A percentile compares a stretch with the other conserved stretches of the same genome.
Evolutionary conservation across 2,113 vertebrate genomes (phyloP).

Genomic region (Nicator chloris): DNA sequence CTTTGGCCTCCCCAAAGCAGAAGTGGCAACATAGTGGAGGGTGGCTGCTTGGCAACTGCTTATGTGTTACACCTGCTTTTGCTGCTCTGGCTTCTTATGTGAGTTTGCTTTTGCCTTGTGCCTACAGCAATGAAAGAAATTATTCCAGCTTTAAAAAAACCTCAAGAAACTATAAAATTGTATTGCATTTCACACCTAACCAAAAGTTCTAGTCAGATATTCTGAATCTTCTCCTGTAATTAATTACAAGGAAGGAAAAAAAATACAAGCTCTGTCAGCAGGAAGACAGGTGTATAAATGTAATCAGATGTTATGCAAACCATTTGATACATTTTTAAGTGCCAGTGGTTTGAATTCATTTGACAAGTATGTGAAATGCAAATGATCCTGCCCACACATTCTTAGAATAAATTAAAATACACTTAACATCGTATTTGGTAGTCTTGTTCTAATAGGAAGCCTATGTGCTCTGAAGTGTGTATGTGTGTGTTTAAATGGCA

Average conservation of each 20-base stretch:
- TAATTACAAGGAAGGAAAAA: constrained; percentile 47
- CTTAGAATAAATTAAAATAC: constrained; percentile 64
- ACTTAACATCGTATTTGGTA: constrained; percentile 50
- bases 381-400: constrained; percentile 51
- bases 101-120: neutral
- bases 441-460: constrained; percentile 41
- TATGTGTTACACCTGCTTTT: neutral
- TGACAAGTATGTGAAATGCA: constrained; percentile 66
- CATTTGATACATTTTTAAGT: constrained; percentile 57
- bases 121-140: neutral
- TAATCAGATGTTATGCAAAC: constrained; percentile 63
- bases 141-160: neutral
- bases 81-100: neutral
- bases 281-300: constrained; percentile 56
- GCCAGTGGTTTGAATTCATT: constrained; percentile 43
- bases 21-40: neutral
- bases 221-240: constrained; percentile 26
- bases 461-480: neutral
- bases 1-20: neutral
- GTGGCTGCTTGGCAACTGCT: neutral
- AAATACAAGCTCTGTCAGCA: constrained; percentile 37
- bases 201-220: constrained; percentile 16
- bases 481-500: neutral
- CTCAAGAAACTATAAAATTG: neutral
- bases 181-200: constrained; percentile 11